Evolutionary conservation across 2,113 vertebrate species (phyloP).

Genomic region (Cephalophus harveyi): DNA sequence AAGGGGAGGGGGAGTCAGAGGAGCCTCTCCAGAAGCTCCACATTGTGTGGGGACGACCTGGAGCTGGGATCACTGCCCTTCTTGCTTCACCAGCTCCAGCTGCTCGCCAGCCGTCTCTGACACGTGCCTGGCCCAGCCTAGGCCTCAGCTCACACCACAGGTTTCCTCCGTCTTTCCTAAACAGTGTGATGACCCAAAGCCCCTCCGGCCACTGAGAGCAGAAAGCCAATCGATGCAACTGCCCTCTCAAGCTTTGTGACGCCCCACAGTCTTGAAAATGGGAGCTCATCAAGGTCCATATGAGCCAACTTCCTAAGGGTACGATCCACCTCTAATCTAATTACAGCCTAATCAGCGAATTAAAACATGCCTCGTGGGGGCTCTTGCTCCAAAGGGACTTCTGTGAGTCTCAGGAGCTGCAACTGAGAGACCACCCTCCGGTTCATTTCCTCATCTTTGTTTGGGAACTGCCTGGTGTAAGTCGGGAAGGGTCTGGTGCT

Average conservation of each 20-base stretch:
- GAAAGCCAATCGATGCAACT: conserved; percentile 61
- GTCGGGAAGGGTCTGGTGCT: background rate
- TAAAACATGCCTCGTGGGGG: conserved; percentile 47
- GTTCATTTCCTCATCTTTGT: conserved; percentile 26
- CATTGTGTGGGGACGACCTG: conserved; percentile 61
- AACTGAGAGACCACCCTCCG: background rate
- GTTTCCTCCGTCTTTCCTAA: conserved; percentile 53
- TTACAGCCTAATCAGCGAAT: conserved; percentile 68
- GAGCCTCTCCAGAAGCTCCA: background rate
- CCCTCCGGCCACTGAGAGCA: conserved; percentile 52
- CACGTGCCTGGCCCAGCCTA: background rate
- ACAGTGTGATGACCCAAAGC: conserved; percentile 28
- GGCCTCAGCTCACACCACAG: conserved; percentile 28
- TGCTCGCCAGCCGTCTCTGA: conserved; percentile 19
- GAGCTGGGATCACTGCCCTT: conserved; percentile 80
- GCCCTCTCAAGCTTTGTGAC: conserved; percentile 31
- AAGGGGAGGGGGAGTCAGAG: background rate
- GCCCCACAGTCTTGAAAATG: conserved; percentile 57
- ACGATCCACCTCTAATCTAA: conserved; percentile 57
- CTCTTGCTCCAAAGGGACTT: conserved; percentile 39
- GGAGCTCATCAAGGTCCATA: conserved; percentile 46
- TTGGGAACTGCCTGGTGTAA: background rate
- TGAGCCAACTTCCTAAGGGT: conserved; percentile 37
- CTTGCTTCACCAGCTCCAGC: conserved; percentile 80
- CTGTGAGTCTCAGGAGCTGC: background rate